phyloP scores from a whole-genome alignment of 2,113 vertebrate genomes.

The Porphyrio hochstetteri region DNA sequence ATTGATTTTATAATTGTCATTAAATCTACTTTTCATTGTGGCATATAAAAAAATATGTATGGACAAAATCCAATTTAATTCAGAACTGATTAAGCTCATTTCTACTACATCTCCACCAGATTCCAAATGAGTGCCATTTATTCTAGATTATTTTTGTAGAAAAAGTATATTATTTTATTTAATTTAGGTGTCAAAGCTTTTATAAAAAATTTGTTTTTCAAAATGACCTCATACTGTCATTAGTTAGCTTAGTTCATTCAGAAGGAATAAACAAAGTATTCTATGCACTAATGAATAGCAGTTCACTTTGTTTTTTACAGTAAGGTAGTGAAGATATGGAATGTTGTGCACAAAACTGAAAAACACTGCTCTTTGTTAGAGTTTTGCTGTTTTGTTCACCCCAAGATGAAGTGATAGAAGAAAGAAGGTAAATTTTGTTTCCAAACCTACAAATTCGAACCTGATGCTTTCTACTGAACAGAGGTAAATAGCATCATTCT shows the following conservation, averaged over 20 bases:
- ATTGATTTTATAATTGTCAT: not conserved
- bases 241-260: not conserved
- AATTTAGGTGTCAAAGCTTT: not conserved
- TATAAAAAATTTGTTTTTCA: not conserved
- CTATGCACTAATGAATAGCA: not conserved
- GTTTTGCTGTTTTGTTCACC: not conserved
- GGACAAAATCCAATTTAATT: not conserved
- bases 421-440: not conserved
- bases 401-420: not conserved
- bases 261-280: not conserved
- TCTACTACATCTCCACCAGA: not conserved
- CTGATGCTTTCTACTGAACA: not conserved
- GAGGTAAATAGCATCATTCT: not conserved
- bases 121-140: not conserved
- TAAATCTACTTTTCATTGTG: not conserved
- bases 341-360: not conserved
- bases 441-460: not conserved
- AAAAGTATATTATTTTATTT: not conserved
- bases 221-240: not conserved
- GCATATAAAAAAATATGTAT: not conserved
- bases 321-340: not conserved
- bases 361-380: not conserved
- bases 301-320: not conserved
- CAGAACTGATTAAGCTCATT: not conserved
- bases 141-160: not conserved